A percentile compares a stretch with the other conserved stretches of the same genome.
These are phyloP conservation scores for Xestia c-nigrum DNA, from an alignment of 2,888 invertebrate genomes.

Conservation along the genomic window DNA sequence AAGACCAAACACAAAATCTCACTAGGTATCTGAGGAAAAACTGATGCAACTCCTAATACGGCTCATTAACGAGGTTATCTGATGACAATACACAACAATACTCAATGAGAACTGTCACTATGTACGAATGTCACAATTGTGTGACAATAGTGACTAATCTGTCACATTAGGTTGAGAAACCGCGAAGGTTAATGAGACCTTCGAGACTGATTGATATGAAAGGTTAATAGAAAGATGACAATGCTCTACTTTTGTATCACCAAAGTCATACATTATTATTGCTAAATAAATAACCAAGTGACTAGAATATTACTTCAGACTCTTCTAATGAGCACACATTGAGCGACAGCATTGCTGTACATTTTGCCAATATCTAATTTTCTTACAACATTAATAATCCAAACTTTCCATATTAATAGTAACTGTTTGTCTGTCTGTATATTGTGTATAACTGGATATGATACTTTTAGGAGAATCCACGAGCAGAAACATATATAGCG, in stretches of 20 bases:
- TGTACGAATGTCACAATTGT: slow-evolving; percentile 46
- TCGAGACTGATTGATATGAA: slow-evolving; percentile 51
- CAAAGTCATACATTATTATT: neutral
- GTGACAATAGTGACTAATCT: slow-evolving; percentile 49
- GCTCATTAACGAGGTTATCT: slow-evolving; percentile 57
- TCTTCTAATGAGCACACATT: neutral
- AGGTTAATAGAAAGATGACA: slow-evolving; percentile 24
- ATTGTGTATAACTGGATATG: too few relatives aligned
- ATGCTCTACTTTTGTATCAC: slow-evolving; percentile 38
- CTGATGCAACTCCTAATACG: slow-evolving; percentile 47
- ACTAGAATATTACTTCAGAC: neutral
- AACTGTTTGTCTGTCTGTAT: neutral
- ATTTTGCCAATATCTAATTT: neutral
- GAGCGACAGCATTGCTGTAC: neutral
- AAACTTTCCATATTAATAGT: neutral
- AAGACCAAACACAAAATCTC: neutral
- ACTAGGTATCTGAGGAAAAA: neutral
- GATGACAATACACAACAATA: slow-evolving; percentile 56
- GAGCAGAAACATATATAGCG: neutral
- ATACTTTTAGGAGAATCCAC: neutral
- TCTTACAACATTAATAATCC: neutral
- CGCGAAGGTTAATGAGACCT: slow-evolving; percentile 57
- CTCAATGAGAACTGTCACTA: slow-evolving; percentile 58
- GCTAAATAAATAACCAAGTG: slow-evolving; percentile 3
- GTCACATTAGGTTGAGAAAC: slow-evolving; percentile 44